Base-by-base conservation (phyloP, 2,888 invertebrate species). In the Chalcosyrphus nemorum region DNA sequence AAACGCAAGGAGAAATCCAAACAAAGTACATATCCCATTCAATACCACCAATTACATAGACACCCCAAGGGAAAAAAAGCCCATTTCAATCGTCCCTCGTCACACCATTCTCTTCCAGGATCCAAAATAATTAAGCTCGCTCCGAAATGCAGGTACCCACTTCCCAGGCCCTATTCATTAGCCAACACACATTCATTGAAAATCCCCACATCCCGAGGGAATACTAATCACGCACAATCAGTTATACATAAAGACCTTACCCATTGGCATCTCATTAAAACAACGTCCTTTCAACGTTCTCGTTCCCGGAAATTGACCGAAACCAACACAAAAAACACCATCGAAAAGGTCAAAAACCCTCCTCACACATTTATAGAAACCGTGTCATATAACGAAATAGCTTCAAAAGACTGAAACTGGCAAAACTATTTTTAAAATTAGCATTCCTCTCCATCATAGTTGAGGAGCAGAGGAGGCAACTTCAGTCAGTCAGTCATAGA, bases 301-400 rank as follows among this genome's bases (percentile, higher is more conserved):
- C 45, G 13, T 24, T 27, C 13, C 35, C 35, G 32, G 32, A 80
- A 29, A 47, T 65, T 45, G 17, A 71, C 52, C 52, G 24, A 21
- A 71, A 11, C 47, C 38, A 71, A 11, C 47, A 29, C 47, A 6
- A n/a, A 59, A 59, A 59, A 15, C 52, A 13, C 24, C 52, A 13
- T 27, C 52, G 52, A 61, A 72, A 80, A 50, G 75, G 68, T 81
- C 80, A 80, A 66, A 59, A 66, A 32, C 52, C 66, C 50, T 15
- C 19, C 2, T 9, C 32, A 17, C n/a, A 24, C 50, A n/a, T 7
- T 6, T n/a, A 19, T 45, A 2, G 2, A n/a, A 41, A 5, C 6
- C 6, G 29, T 32, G 27, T 52, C 4, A 17, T 52, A 5, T 47
- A 41, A 50, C 72, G 21, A 72, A 72, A 78, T 65, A 41, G 57